Conservation (phyloP, 2,113 vertebrate genomes). For the Gambusia holbrooki region DNA sequence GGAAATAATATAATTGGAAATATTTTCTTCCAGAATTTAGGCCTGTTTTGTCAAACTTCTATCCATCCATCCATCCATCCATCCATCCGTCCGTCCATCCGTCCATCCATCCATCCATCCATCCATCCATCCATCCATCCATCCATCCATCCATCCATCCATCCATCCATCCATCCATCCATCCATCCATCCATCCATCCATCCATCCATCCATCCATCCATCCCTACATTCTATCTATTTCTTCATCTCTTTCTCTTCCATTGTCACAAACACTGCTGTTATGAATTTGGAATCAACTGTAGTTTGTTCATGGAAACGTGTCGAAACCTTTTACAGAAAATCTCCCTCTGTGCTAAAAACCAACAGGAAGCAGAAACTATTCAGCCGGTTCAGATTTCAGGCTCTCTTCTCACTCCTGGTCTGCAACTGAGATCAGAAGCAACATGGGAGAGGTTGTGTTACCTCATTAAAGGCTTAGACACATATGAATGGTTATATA, state of each 20-base stretch:
- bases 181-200: no score
- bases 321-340: not conserved
- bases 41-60: no score
- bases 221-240: no score
- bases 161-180: no score
- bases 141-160: no score
- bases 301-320: not conserved
- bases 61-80: no score
- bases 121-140: no score
- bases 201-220: no score
- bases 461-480: conserved; percentile 74
- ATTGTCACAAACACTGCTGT: no score
- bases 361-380: conserved; percentile 43
- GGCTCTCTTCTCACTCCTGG: conserved; percentile 51
- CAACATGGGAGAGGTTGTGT: conserved; percentile 61
- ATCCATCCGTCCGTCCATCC: no score
- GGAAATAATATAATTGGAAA: not conserved
- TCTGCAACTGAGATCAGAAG: conserved; percentile 60
- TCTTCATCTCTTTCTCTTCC: no score
- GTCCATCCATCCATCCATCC: no score
- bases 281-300: not conserved
- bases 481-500: conserved; percentile 56
- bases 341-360: conserved; percentile 16
- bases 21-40: not conserved
- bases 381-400: conserved; percentile 60